Evolutionary conservation across 1,140 invertebrate genomes (phyloP), one percentile per base, ranked within the genome.

Genomic region (Dolichoris vasculosae): DNA sequence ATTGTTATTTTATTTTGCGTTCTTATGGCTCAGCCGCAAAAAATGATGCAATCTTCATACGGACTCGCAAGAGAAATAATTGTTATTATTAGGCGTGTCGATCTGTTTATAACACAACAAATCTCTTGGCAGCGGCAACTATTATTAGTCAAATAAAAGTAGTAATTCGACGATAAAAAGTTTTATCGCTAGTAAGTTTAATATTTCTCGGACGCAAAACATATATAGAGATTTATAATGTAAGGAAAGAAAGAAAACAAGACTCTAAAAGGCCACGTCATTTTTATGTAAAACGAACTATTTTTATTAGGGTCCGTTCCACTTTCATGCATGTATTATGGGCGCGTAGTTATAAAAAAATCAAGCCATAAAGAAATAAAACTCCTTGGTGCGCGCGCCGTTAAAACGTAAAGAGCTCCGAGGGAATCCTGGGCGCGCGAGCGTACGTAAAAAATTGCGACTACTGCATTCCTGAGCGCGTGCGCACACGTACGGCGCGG

Each of bases 341-440:
- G 51, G 38, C n/a, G 30, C 11, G 30, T 15, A 35, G 26, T n/a
- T 67, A 67, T 23, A 81, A 71, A 71, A 77, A 84, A 84, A 80
- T 80, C 83, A 40, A 80, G 76, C 64, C 83, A 32, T 85, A 85
- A 85, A 85, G 64, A 64, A 69, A 85, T 85, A 85, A 85, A 85
- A 63, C 35, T 38, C 11, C n/a, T 55, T 38, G 67, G 32, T 38
- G 11, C 77, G 73, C 76, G 43, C 46, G 38, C 77, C 76, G 46
- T 85, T 80, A 80, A 73, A 85, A 69, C 46, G 77, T 76, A 83
- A 83, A 63, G 43, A 79, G 75, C 63, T 67, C 32, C 69, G 35
- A n/a, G 71, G 13, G 46, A 55, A 48, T 77, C 30, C 78, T 23
- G 69, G 13, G 48, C 32, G 1, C 30, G 64, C 46, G 38, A 15